Evolutionary conservation across 30 jellyfish, hydroid and myxozoan genomes (phyloP), one percentile per base, ranked within the genome.

Genomic region (Turritopsis dohrnii): DNA sequence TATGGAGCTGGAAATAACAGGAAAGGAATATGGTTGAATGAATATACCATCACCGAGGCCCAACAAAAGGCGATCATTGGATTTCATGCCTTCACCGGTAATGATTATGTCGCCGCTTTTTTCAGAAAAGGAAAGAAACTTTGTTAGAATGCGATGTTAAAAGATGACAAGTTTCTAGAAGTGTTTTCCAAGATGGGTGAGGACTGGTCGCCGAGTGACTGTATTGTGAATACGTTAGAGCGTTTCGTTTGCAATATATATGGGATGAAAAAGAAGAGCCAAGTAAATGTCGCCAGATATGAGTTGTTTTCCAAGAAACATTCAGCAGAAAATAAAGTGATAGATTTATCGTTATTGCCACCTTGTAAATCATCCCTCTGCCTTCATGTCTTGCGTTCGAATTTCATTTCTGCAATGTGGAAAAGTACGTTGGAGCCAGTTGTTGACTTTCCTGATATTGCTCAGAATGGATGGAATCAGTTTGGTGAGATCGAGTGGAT

Each of bases 81-180:
- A 13, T 79, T 86, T 31, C 89, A 86, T 86, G 85, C 94, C 1
- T 80, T 86, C 18, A 3, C 76, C 5, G 29, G 76, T 1, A 66
- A 66, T 17, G 76, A 66, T 25, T 66, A 66, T 17, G 76, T 66
- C 9, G 7, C 76, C 8, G 76, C 29, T 66, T 66, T 66, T 17
- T 66, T 80, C 60, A 53, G 87, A 52, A 86, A 80, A 80, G 90
- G 89, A 22, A 75, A 80, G 21, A 22, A 5, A n/a, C 28, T 21
- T 4, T 74, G 82, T 74, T 74, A 71, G 82, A 74, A 28, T n/a
- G 13, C 72, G 7, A 74, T 74, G 82, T 3, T 74, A 1, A 29
- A 74, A 20, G 9, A 25, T 20, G 31, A 22, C 8, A 25, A 4
- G 31, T 74, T 22, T 29, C 16, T 74, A 9, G 54, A 74, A 74